These are phyloP conservation scores for Dascillus cervinus DNA, from an alignment of 2,888 invertebrate species.

Conservation along the genomic window DNA sequence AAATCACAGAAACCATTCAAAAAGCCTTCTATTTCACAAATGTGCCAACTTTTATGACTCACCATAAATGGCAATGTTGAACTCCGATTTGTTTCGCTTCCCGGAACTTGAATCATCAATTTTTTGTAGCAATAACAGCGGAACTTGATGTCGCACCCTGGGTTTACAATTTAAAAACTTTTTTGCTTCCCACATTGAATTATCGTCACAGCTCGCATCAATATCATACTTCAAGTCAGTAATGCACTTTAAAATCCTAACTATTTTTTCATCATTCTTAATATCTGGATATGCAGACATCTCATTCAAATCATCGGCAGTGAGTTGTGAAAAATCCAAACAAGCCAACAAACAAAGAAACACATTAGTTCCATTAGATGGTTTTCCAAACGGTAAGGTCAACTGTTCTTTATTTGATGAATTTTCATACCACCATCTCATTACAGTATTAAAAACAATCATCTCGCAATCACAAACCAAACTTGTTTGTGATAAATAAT, in stretches of 20 bases:
- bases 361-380: slow-evolving; percentile 8
- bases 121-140: too few relatives aligned
- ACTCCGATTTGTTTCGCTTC: too few relatives aligned
- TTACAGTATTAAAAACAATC: slow-evolving; percentile 34
- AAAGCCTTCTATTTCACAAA: too few relatives aligned
- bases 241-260: slow-evolving; percentile 1
- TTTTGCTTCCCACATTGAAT: slow-evolving; percentile 2
- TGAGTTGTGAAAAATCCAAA: slow-evolving; percentile 28
- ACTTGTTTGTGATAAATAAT: slow-evolving; percentile 34
- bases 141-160: slow-evolving; percentile 7
- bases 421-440: slow-evolving; percentile 39
- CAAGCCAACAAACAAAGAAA: slow-evolving; percentile 31
- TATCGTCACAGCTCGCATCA: neutral
- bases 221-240: neutral
- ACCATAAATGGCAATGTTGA: neutral
- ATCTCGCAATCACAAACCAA: slow-evolving; percentile 32
- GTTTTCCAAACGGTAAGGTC: too few relatives aligned
- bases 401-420: too few relatives aligned
- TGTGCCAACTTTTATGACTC: too few relatives aligned
- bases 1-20: neutral
- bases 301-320: slow-evolving; percentile 25
- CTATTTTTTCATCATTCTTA: neutral
- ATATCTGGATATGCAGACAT: slow-evolving; percentile 28
- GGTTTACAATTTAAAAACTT: slow-evolving; percentile 6
- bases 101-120: too few relatives aligned